Base-by-base conservation (phyloP, 2,888 invertebrate genomes). In the Melanchra persicariae region DNA sequence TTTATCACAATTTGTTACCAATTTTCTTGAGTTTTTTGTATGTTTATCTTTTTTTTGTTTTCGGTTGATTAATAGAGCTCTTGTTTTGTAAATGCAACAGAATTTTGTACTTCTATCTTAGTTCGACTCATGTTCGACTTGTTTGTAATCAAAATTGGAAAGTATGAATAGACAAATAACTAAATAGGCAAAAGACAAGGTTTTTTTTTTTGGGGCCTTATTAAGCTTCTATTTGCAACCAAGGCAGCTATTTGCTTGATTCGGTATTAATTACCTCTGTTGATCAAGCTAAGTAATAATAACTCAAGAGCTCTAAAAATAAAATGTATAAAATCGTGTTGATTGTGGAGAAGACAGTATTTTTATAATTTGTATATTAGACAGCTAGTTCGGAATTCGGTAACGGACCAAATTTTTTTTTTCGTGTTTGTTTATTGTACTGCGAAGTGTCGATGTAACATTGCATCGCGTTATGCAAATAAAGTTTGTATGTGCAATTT, bases 401-500 rank as follows among this genome's bases (percentile, higher is more conserved):
- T 75, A 66, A 79, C 80, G 81, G 85, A 87, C 87, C 85, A 85
- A 86, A 83, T 85, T 85, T 87, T 88, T 87, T 88, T 77, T 81
- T 80, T 74, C 51, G 74, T 74, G 68, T 77, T 86, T 87, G 81
- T 86, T 89, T 89, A 85, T 91, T 86, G 78, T 85, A 82, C 84
- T 86, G 83, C 83, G 70, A 85, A 83, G 77, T 87, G 80, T 86
- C 84, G 74, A 75, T 85, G 70, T 83, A 86, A 79, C 51, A 70
- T 84, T 84, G 89, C 88, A 87, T 89, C 85, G 82, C 89, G 89
- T 91, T 90, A 90, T 89, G 87, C 87, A 88, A 93, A 93, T 93
- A 93, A 93, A 93, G 89, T 92, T 92, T 92, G 91, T 91, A 91
- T 87, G 90, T 89, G 89, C 85, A 89, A 37, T 67, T 51, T 70